phyloP scores from a whole-genome alignment of 2,797 vertebrate genomes.

The Smutsia temminckii region DNA sequence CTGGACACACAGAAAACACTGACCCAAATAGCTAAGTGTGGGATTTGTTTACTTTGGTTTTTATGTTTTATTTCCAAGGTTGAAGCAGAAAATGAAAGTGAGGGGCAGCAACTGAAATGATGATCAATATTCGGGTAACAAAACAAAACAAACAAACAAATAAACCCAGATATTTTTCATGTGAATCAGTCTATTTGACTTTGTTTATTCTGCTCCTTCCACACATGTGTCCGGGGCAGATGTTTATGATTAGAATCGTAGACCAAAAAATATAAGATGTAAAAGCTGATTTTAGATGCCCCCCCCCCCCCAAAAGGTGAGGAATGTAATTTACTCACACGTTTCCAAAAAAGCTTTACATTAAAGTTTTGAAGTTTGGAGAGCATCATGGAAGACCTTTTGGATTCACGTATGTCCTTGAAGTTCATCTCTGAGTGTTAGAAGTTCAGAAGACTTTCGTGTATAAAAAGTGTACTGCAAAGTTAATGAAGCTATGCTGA shows the following conservation, averaged over 20 bases:
- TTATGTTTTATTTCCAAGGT: background rate
- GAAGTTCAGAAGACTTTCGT: background rate
- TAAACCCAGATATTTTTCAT: background rate
- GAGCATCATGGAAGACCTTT: background rate
- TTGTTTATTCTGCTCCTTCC: background rate
- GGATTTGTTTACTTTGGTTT: background rate
- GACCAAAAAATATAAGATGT: background rate
- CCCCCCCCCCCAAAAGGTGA: background rate
- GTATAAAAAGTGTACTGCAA: background rate
- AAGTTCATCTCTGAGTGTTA: background rate
- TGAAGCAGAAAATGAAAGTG: background rate
- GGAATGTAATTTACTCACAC: background rate
- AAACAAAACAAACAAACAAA: background rate
- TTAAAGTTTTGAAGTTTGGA: background rate
- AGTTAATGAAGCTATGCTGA: background rate
- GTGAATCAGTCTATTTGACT: background rate
- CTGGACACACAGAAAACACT: background rate
- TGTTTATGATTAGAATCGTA: background rate
- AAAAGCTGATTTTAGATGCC: background rate
- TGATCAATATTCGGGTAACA: background rate
- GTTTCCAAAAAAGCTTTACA: slow-evolving; percentile 3
- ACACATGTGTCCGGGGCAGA: too few species aligned
- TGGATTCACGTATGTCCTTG: background rate
- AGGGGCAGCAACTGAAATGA: background rate
- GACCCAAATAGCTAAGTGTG: background rate